Evolutionary conservation across 2,113 vertebrate species (phyloP).

Genomic region (Chaetura pelagica): DNA sequence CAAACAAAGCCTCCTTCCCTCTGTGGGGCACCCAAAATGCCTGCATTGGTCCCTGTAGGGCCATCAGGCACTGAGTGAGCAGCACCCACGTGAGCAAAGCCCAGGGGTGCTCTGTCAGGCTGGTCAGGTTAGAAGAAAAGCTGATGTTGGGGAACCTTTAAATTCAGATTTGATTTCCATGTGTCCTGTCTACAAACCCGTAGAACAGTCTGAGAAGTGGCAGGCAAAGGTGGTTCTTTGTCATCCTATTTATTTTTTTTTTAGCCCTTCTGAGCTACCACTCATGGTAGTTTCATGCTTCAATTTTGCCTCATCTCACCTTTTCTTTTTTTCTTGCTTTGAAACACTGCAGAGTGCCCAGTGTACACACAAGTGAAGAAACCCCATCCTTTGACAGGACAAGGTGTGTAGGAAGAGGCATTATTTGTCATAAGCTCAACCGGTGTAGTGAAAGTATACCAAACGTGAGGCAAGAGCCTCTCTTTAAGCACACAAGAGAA

Average conservation of each 20-base stretch:
- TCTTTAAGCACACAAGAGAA: background rate
- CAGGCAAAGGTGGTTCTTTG: background rate
- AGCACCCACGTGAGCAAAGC: fast-evolving
- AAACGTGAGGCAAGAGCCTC: background rate
- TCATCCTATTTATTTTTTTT: fast-evolving
- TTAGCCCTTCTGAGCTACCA: background rate
- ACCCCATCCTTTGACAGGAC: background rate
- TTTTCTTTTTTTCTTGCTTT: background rate
- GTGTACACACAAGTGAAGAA: background rate
- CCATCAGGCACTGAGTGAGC: background rate
- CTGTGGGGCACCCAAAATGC: background rate
- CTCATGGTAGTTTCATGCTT: background rate
- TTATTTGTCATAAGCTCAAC: background rate
- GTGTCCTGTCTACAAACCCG: background rate
- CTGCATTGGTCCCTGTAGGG: fast-evolving
- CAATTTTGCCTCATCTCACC: background rate
- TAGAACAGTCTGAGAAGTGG: background rate
- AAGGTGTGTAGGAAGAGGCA: background rate
- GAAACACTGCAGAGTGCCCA: background rate
- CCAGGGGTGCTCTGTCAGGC: background rate
- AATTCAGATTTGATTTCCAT: background rate
- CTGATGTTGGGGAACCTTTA: background rate
- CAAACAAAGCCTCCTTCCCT: background rate
- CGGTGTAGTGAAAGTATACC: background rate
- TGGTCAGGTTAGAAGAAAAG: background rate